Evolutionary conservation across 2,888 invertebrate genomes (phyloP).

Genomic region (Eupithecia pulchellata): DNA sequence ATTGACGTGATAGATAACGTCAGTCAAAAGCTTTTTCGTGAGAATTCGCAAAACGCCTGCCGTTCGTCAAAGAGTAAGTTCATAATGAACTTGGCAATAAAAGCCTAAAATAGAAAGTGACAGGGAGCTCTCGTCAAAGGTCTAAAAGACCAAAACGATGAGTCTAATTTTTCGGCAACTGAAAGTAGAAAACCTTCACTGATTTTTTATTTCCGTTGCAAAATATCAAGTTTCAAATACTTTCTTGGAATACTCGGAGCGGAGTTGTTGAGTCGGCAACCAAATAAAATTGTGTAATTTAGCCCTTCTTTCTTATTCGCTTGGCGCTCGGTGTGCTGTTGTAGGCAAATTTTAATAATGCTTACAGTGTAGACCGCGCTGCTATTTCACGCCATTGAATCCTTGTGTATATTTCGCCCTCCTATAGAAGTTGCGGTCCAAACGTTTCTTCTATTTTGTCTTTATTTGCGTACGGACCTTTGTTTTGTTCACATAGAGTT

Average conservation of each 20-base stretch:
- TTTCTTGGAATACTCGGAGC: constrained; percentile 48
- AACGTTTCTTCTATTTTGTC: constrained; percentile 54
- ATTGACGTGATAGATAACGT: neutral
- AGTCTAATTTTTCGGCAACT: constrained; percentile 21
- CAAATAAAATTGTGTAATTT: constrained; percentile 74
- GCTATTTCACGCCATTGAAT: constrained; percentile 73
- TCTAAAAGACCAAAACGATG: constrained; percentile 15
- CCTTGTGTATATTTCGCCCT: constrained; percentile 67
- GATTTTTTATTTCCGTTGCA: constrained; percentile 21
- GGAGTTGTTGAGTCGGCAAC: constrained; percentile 65
- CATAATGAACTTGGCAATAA: constrained; percentile 29
- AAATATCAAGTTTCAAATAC: constrained; percentile 44
- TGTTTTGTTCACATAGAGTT: neutral
- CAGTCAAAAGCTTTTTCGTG: constrained; percentile 24
- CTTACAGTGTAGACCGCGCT: constrained; percentile 66
- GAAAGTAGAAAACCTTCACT: constrained; percentile 16
- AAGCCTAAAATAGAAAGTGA: constrained; percentile 13
- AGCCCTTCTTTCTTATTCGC: constrained; percentile 67
- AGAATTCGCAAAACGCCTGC: constrained; percentile 17
- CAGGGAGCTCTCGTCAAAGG: constrained; percentile 20
- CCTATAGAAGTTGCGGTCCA: constrained; percentile 55
- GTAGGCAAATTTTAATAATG: constrained; percentile 79
- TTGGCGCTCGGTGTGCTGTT: constrained; percentile 64
- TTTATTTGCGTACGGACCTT: constrained; percentile 36
- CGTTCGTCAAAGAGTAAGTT: constrained; percentile 28